Conservation (phyloP, 2,797 vertebrate genomes). For the Petrocephalus sullivani region DNA sequence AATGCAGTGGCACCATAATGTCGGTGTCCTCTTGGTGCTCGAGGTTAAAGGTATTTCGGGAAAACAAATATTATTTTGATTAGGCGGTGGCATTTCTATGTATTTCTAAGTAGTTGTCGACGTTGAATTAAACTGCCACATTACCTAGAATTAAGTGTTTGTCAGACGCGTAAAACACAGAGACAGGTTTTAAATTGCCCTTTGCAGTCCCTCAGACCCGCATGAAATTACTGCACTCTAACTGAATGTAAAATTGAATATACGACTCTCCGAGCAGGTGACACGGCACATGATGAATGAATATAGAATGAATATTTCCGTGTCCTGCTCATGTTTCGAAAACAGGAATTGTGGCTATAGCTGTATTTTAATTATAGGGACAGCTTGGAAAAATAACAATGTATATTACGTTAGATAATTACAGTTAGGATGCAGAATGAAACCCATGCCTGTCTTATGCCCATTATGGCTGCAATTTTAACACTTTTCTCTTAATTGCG, state of each 20-base stretch:
- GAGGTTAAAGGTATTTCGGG: background rate
- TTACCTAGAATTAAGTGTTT: background rate
- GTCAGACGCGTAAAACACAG: slow-evolving; percentile 5
- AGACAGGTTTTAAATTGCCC: background rate
- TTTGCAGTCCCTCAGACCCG: background rate
- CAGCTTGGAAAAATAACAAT: background rate
- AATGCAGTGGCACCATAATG: background rate
- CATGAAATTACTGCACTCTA: slow-evolving; percentile 12
- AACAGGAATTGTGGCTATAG: background rate
- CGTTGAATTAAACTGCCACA: background rate
- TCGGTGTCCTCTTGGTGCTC: background rate
- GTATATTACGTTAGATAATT: slow-evolving; percentile 4
- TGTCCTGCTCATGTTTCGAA: background rate
- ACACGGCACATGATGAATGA: background rate
- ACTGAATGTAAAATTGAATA: slow-evolving; percentile 15
- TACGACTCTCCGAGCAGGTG: background rate
- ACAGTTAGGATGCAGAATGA: background rate
- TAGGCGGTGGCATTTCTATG: background rate
- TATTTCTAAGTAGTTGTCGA: slow-evolving; percentile 7
- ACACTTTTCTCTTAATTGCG: slow-evolving; percentile 8
- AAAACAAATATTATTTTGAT: background rate
- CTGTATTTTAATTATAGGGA: background rate
- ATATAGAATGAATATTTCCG: slow-evolving; percentile 9
- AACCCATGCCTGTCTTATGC: background rate
- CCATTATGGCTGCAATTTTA: background rate